These are phyloP conservation scores for Danionella cerebrum DNA, from an alignment of 2,113 vertebrate species.

Conservation along the genomic window DNA sequence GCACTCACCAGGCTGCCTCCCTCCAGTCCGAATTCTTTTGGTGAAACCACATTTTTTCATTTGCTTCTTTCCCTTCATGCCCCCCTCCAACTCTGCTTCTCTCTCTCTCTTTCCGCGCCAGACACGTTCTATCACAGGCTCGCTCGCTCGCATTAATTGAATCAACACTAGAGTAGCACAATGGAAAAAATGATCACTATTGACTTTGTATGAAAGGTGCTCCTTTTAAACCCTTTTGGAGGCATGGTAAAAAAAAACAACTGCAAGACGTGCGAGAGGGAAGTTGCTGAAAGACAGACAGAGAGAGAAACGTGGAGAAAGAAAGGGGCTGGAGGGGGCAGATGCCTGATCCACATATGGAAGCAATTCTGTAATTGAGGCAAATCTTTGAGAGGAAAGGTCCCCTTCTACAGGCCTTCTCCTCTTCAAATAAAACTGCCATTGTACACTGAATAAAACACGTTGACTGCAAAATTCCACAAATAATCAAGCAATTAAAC, in stretches of 20 bases:
- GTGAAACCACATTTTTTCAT: constrained; percentile 49
- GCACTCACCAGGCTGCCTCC: constrained; percentile 40
- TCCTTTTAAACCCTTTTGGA: constrained; percentile 42
- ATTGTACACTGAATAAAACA: constrained; percentile 44
- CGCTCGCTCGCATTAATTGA: constrained; percentile 52
- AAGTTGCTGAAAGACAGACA: constrained; percentile 49
- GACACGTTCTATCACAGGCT: constrained; percentile 32
- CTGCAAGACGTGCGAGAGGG: constrained; percentile 39
- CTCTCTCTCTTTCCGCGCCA: constrained; percentile 20
- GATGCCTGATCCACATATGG: constrained; percentile 73
- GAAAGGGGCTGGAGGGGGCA: constrained; percentile 51
- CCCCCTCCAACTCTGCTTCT: constrained; percentile 17
- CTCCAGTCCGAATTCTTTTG: constrained; percentile 48
- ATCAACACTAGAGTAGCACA: constrained; percentile 52
- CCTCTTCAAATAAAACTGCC: constrained; percentile 63
- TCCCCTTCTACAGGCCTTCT: constrained; percentile 66
- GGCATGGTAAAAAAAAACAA: not conserved
- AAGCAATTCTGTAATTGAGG: constrained; percentile 77
- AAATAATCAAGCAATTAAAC: not conserved
- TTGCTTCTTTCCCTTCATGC: constrained; percentile 35
- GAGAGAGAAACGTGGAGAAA: constrained; percentile 28
- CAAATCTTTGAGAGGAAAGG: constrained; percentile 72
- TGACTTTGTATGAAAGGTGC: constrained; percentile 65
- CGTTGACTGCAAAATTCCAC: not conserved
- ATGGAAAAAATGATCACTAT: constrained; percentile 65